These are phyloP conservation scores for Zaprionus inermis DNA, from an alignment of 1,140 invertebrate species.

Conservation along the genomic window DNA sequence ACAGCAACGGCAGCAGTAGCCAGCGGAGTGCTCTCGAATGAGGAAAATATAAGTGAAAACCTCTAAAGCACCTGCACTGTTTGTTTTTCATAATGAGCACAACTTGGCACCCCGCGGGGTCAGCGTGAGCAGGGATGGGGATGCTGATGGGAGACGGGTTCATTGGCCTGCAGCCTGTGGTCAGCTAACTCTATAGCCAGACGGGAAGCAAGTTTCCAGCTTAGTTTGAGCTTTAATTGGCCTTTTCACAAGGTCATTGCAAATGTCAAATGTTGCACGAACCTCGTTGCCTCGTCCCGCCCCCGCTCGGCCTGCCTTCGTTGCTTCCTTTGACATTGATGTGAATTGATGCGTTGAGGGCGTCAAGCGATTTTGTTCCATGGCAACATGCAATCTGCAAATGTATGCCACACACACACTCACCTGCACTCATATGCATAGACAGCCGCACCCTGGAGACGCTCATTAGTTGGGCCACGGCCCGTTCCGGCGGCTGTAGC, in stretches of 20 bases:
- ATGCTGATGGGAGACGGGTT: slow-evolving; percentile 26
- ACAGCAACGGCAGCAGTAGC: background rate
- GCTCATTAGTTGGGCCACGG: slow-evolving; percentile 60
- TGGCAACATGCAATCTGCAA: slow-evolving; percentile 52
- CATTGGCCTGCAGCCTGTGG: slow-evolving; percentile 42
- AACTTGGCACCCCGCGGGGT: background rate
- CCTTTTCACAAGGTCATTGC: slow-evolving; percentile 57
- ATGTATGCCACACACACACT: slow-evolving; percentile 28
- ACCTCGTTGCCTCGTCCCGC: background rate
- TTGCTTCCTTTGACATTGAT: slow-evolving; percentile 34
- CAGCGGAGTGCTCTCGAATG: background rate
- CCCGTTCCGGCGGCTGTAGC: slow-evolving; percentile 7
- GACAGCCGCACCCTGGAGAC: slow-evolving; percentile 56
- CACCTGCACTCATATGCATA: slow-evolving; percentile 8
- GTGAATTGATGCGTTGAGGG: slow-evolving; percentile 40
- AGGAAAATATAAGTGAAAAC: slow-evolving; percentile 27
- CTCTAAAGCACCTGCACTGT: slow-evolving; percentile 20
- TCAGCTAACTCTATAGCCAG: slow-evolving; percentile 32
- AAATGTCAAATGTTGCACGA: slow-evolving; percentile 45
- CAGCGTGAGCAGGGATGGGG: background rate
- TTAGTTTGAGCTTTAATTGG: slow-evolving; percentile 21
- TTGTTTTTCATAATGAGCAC: slow-evolving; percentile 48
- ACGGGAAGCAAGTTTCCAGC: slow-evolving; percentile 24
- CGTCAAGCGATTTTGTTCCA: no score
- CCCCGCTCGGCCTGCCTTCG: background rate